Base-by-base conservation (phyloP, 2,888 invertebrate species). In the Ecdyonurus torrentis region DNA sequence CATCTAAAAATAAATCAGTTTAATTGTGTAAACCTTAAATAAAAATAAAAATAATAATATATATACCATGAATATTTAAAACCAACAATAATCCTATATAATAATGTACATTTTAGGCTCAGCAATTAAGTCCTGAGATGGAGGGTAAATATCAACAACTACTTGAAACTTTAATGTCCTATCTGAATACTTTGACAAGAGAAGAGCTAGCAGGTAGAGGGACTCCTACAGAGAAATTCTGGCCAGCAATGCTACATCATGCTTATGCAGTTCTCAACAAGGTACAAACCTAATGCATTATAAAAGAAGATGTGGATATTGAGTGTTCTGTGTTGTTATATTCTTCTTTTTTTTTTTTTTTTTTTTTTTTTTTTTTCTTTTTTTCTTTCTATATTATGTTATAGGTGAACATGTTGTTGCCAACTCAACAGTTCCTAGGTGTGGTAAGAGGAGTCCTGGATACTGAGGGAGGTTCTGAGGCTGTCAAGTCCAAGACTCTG, bases 181-280 rank as follows among this genome's bases (percentile, higher is more conserved):
- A 83, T 66, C 83, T 90, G 58, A 84, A 86, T 67, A 77, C 76
- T 20, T 81, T 85, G 15, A 82, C 84, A 0, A 82, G 81, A 66
- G 78, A 83, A 0, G 77, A 80, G 0, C 86, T 88, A 67, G 78
- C 81, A 55, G 78, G 81, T 63, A 76, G 80, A 0, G 82, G 81
- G 1, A 75, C 77, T 5, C 76, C 78, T 0, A 67, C 72, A 7
- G 76, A 77, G 0, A 89, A 89, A 70, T 94, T 89, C 72, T 92
- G 91, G 91, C 86, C 85, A 70, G 85, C 87, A 0, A 80, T 93
- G 74, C 74, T 89, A 18, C 86, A 89, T 71, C 84, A 87, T 69
- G 82, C 84, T 58, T 88, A 89, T 69, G 91, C 91, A 69, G 78
- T 89, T 58, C 74, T 91, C 63, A 91, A 92, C 69, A 85, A 88